These are phyloP conservation scores for Trachops cirrhosus DNA, from an alignment of 2,797 vertebrate species.

Conservation along the genomic window DNA sequence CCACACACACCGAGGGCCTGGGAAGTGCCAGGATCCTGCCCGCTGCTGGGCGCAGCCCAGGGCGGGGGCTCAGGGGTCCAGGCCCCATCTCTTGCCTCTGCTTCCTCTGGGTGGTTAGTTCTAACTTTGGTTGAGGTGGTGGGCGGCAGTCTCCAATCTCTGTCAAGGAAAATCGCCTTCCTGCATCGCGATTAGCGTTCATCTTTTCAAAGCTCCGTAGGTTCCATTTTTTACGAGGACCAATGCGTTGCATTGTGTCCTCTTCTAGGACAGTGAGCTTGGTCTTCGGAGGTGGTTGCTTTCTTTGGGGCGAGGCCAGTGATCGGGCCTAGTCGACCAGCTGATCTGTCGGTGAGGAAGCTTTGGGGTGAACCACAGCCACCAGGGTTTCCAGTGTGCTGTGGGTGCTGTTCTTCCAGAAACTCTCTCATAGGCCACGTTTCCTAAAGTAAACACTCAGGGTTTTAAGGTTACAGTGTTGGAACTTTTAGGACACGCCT, in stretches of 20 bases:
- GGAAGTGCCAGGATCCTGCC: not conserved
- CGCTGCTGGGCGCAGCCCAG: accelerated
- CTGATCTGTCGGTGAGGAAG: not conserved
- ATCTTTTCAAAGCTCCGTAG: not conserved
- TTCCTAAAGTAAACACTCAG: not conserved
- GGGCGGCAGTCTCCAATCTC: not conserved
- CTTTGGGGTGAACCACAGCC: not conserved
- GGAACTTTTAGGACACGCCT: not conserved
- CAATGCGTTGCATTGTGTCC: not conserved
- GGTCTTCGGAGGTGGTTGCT: accelerated
- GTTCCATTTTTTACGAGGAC: not conserved
- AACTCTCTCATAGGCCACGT: not conserved
- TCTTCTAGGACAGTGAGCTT: not conserved
- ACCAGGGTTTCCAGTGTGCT: accelerated
- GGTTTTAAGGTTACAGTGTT: not conserved
- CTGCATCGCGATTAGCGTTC: accelerated
- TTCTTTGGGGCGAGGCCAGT: not conserved
- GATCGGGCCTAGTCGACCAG: accelerated
- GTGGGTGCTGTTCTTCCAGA: not conserved
- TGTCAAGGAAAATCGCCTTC: not conserved
- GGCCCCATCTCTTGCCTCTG: not conserved
- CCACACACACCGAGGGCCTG: accelerated
- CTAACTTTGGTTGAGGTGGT: not conserved
- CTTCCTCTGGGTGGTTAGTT: not conserved
- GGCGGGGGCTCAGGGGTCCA: accelerated